Percentiles rank a stretch among this genome's conserved stretches.
phyloP scores from a whole-genome alignment of 2,797 vertebrate genomes.

The Anabas testudineus region DNA sequence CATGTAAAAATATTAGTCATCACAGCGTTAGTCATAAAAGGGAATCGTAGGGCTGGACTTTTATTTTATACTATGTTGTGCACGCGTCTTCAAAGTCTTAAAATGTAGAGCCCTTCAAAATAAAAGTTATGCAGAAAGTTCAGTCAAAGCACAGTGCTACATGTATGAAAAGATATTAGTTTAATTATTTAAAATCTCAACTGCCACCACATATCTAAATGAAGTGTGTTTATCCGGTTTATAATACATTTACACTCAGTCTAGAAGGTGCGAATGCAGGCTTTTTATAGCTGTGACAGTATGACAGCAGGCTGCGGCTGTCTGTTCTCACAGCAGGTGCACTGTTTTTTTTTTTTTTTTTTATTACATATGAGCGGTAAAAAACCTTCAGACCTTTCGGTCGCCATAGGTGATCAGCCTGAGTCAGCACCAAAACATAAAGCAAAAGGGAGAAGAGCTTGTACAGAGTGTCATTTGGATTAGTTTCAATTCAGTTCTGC shows the following conservation, averaged over 20 bases:
- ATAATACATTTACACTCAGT: background rate
- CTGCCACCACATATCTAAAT: background rate
- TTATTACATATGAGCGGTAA: background rate
- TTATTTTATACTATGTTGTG: background rate
- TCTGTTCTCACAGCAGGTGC: constrained; percentile 6
- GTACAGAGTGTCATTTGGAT: background rate
- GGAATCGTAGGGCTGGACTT: background rate
- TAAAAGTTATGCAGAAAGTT: background rate
- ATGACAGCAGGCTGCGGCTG: constrained; percentile 5
- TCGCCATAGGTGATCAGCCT: background rate
- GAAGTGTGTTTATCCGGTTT: constrained; percentile 5
- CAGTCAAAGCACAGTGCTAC: background rate
- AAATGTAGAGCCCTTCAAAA: background rate
- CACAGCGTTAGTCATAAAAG: constrained; percentile 5
- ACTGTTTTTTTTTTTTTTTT: background rate
- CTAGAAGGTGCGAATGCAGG: background rate
- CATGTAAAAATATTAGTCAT: constrained; percentile 39
- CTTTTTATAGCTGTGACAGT: background rate
- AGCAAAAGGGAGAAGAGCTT: background rate
- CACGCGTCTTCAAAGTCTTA: background rate
- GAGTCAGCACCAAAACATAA: background rate
- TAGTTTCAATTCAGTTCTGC: background rate
- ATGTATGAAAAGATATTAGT: background rate
- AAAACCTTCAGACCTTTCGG: background rate
- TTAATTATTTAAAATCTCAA: background rate